phyloP scores from a whole-genome alignment of 1,140 invertebrate genomes.

The Drosophila miranda region DNA sequence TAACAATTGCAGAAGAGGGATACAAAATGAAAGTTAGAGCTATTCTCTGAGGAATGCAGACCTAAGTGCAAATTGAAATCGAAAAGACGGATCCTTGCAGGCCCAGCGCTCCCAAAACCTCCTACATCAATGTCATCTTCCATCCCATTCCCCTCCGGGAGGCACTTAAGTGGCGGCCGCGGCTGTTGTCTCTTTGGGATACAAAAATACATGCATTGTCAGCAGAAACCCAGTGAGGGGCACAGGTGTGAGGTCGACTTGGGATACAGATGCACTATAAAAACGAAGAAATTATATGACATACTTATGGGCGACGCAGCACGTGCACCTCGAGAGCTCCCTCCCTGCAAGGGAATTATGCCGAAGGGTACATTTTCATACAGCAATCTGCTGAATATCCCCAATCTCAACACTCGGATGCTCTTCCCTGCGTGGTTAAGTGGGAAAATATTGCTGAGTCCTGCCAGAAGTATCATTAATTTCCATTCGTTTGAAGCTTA shows the following conservation, averaged over 20 bases:
- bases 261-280: slow-evolving; percentile 62
- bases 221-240: slow-evolving; percentile 60
- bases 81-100: too few relatives aligned
- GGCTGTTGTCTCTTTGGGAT: neutral
- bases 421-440: neutral
- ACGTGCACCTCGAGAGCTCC: slow-evolving; percentile 49
- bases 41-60: too few relatives aligned
- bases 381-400: neutral
- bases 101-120: too few relatives aligned
- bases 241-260: neutral
- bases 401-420: neutral
- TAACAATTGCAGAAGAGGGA: too few relatives aligned
- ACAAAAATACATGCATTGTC: slow-evolving; percentile 58
- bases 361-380: slow-evolving; percentile 51
- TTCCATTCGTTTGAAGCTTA: too few relatives aligned
- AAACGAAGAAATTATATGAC: slow-evolving; percentile 72
- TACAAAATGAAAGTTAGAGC: too few relatives aligned
- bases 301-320: slow-evolving; percentile 53
- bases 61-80: too few relatives aligned
- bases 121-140: too few relatives aligned
- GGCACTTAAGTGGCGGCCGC: slow-evolving; percentile 12
- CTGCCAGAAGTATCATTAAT: too few relatives aligned
- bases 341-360: slow-evolving; percentile 36
- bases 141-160: neutral
- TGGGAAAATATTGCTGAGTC: too few relatives aligned